Conservation (phyloP, 2,797 vertebrate species). For the Babyrousa celebensis region DNA sequence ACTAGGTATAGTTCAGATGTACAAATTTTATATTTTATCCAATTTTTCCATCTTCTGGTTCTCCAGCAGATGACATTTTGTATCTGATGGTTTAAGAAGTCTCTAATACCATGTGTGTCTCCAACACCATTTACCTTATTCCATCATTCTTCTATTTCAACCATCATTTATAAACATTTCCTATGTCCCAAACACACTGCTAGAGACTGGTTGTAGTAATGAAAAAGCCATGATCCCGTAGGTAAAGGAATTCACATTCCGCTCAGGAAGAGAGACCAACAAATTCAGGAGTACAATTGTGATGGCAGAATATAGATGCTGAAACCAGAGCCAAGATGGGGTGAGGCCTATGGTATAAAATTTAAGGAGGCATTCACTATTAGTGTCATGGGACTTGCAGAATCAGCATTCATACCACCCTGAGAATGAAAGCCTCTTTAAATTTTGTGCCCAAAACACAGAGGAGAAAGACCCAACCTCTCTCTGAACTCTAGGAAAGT, state of each 20-base stretch:
- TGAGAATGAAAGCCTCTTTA: neutral
- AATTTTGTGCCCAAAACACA: neutral
- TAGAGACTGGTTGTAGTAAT: neutral
- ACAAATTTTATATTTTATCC: neutral
- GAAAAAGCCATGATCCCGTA: neutral
- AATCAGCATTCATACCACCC: neutral
- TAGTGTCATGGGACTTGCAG: neutral
- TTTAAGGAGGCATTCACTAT: neutral
- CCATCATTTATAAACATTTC: neutral
- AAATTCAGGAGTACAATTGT: neutral
- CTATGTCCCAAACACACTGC: neutral
- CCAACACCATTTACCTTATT: neutral
- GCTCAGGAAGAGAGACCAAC: neutral
- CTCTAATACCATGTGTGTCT: neutral
- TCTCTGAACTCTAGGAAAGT: neutral
- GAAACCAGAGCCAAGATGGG: neutral
- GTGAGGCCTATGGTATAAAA: neutral
- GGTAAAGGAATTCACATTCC: neutral
- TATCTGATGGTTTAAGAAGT: neutral
- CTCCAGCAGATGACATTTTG: neutral
- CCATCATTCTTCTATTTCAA: neutral
- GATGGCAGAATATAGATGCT: neutral
- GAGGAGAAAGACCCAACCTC: neutral
- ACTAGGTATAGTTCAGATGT: conserved; percentile 19
- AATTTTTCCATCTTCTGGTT: neutral